Evolutionary conservation across 2,113 vertebrate species (phyloP), one percentile per base, ranked within the genome.

Genomic region (Halcyon malimbica): DNA sequence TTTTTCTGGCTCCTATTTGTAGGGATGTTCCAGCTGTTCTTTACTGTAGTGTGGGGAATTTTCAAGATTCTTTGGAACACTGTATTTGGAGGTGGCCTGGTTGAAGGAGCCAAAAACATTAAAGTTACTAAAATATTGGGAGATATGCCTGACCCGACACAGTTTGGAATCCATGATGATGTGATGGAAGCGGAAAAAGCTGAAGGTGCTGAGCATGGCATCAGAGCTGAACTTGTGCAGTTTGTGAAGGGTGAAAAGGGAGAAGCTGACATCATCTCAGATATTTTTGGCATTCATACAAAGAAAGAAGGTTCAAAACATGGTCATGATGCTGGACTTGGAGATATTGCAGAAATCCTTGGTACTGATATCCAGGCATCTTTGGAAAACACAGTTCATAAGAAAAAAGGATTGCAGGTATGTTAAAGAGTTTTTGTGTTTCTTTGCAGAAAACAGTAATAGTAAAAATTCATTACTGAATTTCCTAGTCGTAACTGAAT

Each of bases 141-240:
- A 19, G 99, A 99, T 96, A 99, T 99, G 99, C 99, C 99, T 8
- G 99, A 99, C 96, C 99, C 99, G 62, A 99, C 99, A 33, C 99
- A 99, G 80, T 99, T 99, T 95, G 99, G 99, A 83, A 99, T 99
- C 94, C 99, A 99, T 5, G 99, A 99, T 17, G 99, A 99, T 59
- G 97, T 98, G 35, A 37, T 99, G 35, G 99, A 99, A 93, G 96
- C 97, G 20, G 99, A 99, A 97, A 99, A 99, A 97, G 96, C 97
- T 81, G 99, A 99, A 90, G 94, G 97, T 8, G 87, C 60, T 3
- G 99, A 99, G 63, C 97, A 98, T 2, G 97, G 98, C 0, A 89
- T 98, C 18, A 86, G 98, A 89, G 87, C 98, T 8, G 98, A 99
- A 91, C 98, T 99, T 14, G 98, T 95, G n/a, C 98, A 99, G 68